These are phyloP conservation scores for Pristionchus maxplancki DNA, from an alignment of 2,888 invertebrate species.

Conservation along the genomic window DNA sequence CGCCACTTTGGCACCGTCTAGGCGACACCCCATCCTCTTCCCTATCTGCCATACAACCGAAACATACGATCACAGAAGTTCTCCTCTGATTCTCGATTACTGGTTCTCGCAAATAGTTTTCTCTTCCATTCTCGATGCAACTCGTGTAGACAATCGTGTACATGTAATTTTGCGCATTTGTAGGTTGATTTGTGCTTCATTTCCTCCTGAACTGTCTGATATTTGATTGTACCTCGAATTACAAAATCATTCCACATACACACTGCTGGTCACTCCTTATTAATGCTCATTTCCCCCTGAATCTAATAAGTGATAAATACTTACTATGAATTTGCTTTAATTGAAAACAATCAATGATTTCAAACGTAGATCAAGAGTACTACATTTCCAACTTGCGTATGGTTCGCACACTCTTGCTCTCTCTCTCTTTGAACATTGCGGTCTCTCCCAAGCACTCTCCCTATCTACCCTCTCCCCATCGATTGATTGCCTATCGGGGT, in stretches of 20 bases:
- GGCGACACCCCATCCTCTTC: background rate
- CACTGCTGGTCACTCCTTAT: slow-evolving; percentile 46
- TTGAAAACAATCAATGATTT: background rate
- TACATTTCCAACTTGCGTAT: too few species aligned
- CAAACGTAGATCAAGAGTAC: too few species aligned
- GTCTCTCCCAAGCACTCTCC: background rate
- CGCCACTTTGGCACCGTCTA: background rate
- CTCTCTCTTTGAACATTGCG: background rate
- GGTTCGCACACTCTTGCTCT: too few species aligned
- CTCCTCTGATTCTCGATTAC: slow-evolving; percentile 20
- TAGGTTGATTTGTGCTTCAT: background rate
- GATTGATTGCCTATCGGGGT: slow-evolving; percentile 47
- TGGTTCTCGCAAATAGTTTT: slow-evolving; percentile 4
- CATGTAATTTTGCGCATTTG: slow-evolving; percentile 15
- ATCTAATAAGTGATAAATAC: slow-evolving; percentile 43
- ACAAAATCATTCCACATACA: background rate
- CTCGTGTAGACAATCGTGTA: slow-evolving; percentile 31
- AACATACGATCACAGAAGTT: background rate
- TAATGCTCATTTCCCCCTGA: slow-evolving; percentile 17
- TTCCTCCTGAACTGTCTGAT: background rate
- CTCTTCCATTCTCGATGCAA: background rate
- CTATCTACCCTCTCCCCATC: slow-evolving; percentile 35
- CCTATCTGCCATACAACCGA: background rate
- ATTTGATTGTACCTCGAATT: background rate
- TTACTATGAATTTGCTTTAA: background rate